A percentile compares a stretch with the other conserved stretches of the same genome.
Evolutionary conservation across 53 echinoderm and acorn worm genomes (phyloP).

Genomic region (Actinopyga echinites): DNA sequence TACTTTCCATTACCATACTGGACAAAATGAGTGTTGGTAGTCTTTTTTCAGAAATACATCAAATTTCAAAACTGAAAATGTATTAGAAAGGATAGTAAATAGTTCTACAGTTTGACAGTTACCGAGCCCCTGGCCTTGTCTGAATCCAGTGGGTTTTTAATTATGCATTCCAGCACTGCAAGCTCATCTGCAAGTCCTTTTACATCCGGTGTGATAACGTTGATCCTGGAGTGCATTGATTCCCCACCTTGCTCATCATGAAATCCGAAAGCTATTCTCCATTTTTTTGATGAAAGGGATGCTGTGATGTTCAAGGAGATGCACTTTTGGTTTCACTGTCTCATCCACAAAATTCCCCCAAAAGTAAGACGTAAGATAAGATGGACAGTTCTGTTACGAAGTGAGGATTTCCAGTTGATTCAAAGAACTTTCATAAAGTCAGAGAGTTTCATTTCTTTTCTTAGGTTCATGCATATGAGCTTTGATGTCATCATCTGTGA

Average conservation of each 20-base stretch:
- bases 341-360: background rate
- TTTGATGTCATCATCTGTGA: slow-evolving; percentile 21
- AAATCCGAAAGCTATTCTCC: slow-evolving; percentile 44
- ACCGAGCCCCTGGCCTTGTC: slow-evolving; percentile 29
- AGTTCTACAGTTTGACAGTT: too few species aligned
- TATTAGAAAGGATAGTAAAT: too few species aligned
- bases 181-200: slow-evolving; percentile 2
- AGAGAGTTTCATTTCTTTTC: background rate
- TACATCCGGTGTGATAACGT: slow-evolving; percentile 7
- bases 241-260: slow-evolving; percentile 53
- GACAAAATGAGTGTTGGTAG: background rate
- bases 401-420: background rate
- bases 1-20: background rate
- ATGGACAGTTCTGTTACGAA: background rate
- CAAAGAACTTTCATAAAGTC: background rate
- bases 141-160: slow-evolving; percentile 9
- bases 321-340: slow-evolving; percentile 31
- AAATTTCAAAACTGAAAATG: background rate
- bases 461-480: background rate
- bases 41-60: background rate
- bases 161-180: background rate
- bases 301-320: slow-evolving; percentile 30
- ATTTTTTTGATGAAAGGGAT: slow-evolving; percentile 30
- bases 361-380: background rate
- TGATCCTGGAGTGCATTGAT: slow-evolving; percentile 38